These are phyloP conservation scores for Coregonus suidteri DNA, from an alignment of 2,797 vertebrate species.

Conservation along the genomic window DNA sequence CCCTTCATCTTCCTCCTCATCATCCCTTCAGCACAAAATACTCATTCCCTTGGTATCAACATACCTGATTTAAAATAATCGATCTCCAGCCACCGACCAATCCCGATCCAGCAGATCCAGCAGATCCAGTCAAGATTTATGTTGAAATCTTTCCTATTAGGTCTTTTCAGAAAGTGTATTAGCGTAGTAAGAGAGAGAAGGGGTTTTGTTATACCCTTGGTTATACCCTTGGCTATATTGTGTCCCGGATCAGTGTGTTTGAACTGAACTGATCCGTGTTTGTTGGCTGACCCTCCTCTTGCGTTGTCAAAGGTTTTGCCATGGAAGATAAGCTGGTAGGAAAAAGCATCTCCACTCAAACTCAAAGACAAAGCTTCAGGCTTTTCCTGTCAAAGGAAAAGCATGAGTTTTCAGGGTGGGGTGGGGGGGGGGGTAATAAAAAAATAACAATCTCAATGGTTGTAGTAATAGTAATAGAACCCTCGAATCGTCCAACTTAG, in stretches of 20 bases:
- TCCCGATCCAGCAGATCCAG: neutral
- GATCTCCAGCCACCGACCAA: conserved; percentile 74
- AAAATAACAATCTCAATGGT: conserved; percentile 64
- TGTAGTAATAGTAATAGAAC: conserved; percentile 37
- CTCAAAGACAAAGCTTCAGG: conserved; percentile 74
- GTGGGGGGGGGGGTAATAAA: conserved; percentile 59
- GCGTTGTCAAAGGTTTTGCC: conserved; percentile 79
- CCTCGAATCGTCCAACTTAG: conserved; percentile 67
- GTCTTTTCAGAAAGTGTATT: conserved; percentile 66
- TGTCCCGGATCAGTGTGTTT: conserved; percentile 76
- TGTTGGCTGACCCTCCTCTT: conserved; percentile 36
- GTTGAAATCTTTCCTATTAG: conserved; percentile 65
- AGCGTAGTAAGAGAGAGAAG: conserved; percentile 38
- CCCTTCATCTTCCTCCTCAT: no score
- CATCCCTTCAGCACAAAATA: no score
- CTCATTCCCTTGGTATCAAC: no score
- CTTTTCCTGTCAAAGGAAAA: conserved; percentile 52
- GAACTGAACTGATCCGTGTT: conserved; percentile 80
- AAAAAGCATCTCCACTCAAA: conserved; percentile 72
- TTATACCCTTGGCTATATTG: conserved; percentile 75
- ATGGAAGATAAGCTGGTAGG: conserved; percentile 82
- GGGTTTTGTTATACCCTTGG: conserved; percentile 42
- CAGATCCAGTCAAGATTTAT: conserved; percentile 79
- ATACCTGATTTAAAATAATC: conserved; percentile 58
- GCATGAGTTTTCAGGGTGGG: conserved; percentile 25